Evolutionary conservation across 1,140 invertebrate genomes (phyloP).

Genomic region (Musca vetustissima): DNA sequence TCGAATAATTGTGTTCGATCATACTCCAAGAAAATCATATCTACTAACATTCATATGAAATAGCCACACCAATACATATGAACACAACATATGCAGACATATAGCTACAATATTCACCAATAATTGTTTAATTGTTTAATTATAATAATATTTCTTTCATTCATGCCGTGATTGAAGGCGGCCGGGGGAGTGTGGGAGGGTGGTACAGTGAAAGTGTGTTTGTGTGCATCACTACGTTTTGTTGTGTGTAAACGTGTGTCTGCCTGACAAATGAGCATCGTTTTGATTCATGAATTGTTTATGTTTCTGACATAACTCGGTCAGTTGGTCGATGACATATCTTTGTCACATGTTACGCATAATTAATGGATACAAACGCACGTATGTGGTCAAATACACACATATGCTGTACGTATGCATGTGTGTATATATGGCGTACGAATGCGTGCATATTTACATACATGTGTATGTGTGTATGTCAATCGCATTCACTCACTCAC

Average conservation of each 20-base stretch:
- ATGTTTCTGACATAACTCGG: conserved; percentile 36
- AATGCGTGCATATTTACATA: neutral
- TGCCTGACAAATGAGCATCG: neutral
- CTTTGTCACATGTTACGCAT: conserved; percentile 39
- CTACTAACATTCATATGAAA: too few species aligned
- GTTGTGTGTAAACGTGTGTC: neutral
- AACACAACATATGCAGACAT: too few species aligned
- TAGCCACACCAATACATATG: too few species aligned
- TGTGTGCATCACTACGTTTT: too few species aligned
- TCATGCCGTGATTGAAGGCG: too few species aligned
- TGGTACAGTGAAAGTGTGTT: too few species aligned
- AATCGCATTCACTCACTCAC: neutral
- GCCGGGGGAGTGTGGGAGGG: too few species aligned
- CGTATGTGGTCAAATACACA: neutral
- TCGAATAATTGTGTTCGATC: neutral
- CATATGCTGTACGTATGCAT: neutral
- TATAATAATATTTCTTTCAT: too few species aligned
- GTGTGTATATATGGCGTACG: too few species aligned
- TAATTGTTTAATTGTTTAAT: too few species aligned
- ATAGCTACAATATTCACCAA: too few species aligned
- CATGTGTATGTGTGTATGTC: neutral
- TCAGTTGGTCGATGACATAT: conserved; percentile 33
- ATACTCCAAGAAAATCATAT: too few species aligned
- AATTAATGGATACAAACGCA: conserved; percentile 31
- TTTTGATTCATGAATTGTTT: conserved; percentile 27